phyloP scores from a whole-genome alignment of 2,888 invertebrate species.

The Thymelicus sylvestris region DNA sequence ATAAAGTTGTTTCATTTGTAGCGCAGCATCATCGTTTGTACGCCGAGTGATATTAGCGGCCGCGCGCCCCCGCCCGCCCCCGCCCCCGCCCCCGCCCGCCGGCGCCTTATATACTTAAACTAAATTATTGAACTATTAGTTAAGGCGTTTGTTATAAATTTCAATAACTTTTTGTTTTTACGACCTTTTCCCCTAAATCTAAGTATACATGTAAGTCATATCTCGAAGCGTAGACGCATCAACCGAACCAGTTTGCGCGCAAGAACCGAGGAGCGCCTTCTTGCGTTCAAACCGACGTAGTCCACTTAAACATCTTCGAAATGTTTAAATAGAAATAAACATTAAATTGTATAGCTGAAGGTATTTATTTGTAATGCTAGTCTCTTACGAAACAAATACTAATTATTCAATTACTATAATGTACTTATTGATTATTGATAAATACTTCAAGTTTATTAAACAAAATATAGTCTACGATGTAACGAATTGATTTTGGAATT shows the following conservation, averaged over 20 bases:
- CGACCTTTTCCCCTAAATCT: constrained; percentile 82
- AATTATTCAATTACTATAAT: constrained; percentile 85
- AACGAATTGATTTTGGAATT: constrained; percentile 82
- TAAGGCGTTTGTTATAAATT: constrained; percentile 85
- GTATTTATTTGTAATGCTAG: constrained; percentile 85
- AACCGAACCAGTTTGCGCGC: constrained; percentile 67
- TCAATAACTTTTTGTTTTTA: constrained; percentile 84
- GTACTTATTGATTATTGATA: constrained; percentile 85
- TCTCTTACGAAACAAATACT: constrained; percentile 85
- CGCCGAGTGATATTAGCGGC: constrained; percentile 52
- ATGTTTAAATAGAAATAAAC: constrained; percentile 82
- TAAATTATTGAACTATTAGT: constrained; percentile 82
- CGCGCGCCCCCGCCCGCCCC: constrained; percentile 53
- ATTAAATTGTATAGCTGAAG: constrained; percentile 84
- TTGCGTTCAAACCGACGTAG: constrained; percentile 76
- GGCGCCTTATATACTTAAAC: constrained; percentile 61
- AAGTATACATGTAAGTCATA: constrained; percentile 84
- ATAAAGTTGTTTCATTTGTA: constrained; percentile 73
- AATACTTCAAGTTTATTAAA: constrained; percentile 84
- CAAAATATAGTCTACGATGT: constrained; percentile 82
- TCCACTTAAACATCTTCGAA: constrained; percentile 81
- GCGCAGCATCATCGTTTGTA: constrained; percentile 53
- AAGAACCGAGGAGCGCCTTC: constrained; percentile 66
- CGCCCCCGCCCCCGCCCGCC: constrained; percentile 53
- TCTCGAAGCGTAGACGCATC: constrained; percentile 82